Base-by-base conservation (phyloP, 2,113 vertebrate species). In the Ovis aries region DNA sequence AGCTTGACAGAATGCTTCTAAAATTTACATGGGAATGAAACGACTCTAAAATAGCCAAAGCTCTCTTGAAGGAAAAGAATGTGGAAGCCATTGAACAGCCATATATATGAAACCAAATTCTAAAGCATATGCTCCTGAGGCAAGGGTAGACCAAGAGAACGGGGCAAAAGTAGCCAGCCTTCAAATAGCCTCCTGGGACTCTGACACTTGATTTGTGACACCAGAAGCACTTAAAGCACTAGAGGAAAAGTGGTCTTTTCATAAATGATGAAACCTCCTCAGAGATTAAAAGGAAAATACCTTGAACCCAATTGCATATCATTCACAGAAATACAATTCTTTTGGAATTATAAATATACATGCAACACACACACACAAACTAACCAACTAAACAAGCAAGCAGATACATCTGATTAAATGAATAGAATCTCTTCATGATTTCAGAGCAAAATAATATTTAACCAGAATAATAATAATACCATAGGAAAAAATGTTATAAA, bases 11-110 rank as follows among this genome's bases (percentile, higher is more conserved):
- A 29, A 82, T 90, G 21, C 53, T 95, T 94, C 83, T 88, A 93
- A 98, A 95, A 67, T 88, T 60, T 88, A 88, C 83, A 95, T 91
- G 74, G 91, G 93, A 91, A 94, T 94, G 83, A 67, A 80, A 94
- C 88, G 36, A 21, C 60, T 84, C 71, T 77, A 86, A 96, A 94
- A 91, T 91, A 98, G 85, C 9, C 95, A 77, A 67, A 89, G 50
- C 52, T 33, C 43, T 84, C 88, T 89, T 95, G 74, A 88, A 85
- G 67, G 67, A 90, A 78, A 96, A 94, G 77, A 81, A 33, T 31
- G 93, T 97, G 93, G 86, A 88, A 93, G 91, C 81, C 59, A 27
- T 85, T 91, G 43, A 43, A 64, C n/a, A 88, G 85, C 77, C 78
- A 12, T 45, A 86, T 7, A 17, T 40, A 83, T 52, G 78, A 92